Conservation (phyloP, 1,140 invertebrate genomes). For the Cherax quadricarinatus region DNA sequence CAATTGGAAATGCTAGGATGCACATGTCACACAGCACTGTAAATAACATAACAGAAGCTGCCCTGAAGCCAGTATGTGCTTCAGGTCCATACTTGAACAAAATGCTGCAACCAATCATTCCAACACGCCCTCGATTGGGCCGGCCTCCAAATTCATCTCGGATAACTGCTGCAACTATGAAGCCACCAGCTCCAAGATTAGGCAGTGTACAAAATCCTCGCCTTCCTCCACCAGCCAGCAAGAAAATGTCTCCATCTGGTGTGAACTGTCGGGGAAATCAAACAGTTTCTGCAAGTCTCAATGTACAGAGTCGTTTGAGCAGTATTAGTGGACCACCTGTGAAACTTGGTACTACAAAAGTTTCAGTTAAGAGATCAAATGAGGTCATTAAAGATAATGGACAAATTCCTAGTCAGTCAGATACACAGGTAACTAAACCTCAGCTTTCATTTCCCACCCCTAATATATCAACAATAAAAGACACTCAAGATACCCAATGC, state of each 20-base stretch:
- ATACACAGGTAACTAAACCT: background rate
- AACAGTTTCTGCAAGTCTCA: constrained; percentile 17
- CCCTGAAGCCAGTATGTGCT: constrained; percentile 2
- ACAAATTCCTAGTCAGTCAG: background rate
- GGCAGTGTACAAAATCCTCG: constrained; percentile 1
- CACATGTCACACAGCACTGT: constrained; percentile 16
- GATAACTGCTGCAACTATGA: constrained; percentile 39
- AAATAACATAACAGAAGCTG: background rate
- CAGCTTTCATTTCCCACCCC: background rate
- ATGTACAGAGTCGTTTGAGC: constrained; percentile 33
- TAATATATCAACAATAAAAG: background rate
- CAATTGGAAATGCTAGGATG: constrained; percentile 23
- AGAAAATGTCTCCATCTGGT: constrained; percentile 12
- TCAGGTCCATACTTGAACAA: constrained; percentile 5
- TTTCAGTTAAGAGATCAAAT: constrained; percentile 39
- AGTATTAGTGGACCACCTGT: constrained; percentile 47
- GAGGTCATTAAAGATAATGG: constrained; percentile 8
- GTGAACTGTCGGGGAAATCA: background rate
- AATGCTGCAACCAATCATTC: constrained; percentile 55
- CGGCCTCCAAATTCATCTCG: constrained; percentile 58
- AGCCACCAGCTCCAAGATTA: constrained; percentile 20
- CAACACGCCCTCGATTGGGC: constrained; percentile 53
- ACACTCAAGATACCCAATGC: background rate
- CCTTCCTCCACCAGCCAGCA: background rate
- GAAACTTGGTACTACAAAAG: constrained; percentile 18